Evolutionary conservation across 2,113 vertebrate species (phyloP), one percentile per base, ranked within the genome.

Genomic region (Anas platyrhynchos): DNA sequence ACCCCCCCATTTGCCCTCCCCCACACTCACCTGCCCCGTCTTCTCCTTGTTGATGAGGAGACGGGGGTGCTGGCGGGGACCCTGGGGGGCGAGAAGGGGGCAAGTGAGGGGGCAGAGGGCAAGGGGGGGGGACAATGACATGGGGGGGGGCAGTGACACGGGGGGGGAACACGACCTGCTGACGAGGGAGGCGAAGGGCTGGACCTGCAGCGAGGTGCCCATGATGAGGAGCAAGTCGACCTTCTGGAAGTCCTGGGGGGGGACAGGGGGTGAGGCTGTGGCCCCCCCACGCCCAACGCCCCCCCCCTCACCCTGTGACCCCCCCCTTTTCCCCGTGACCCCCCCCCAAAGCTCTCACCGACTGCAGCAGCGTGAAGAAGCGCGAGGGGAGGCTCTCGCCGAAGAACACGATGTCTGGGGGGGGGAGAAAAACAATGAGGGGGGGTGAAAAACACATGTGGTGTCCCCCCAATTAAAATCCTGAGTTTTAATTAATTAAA

Each of bases 31-130:
- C 98, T 99, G 97, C 54, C 99, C 98, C 0, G 98, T 97, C 96
- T 98, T 99, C 95, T 99, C 99, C 98, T 99, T 99, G 97, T 99
- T 99, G 91, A 99, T 99, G 63, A 99, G 98, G 71, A 99, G 98
- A 41, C 99, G 98, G 1, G 99, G 34, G 98, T 98, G 50, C 97
- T 98, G 50, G 98, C 98, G 7, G 99, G 98, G 20, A 99, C 99
- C 92, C 99, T 99, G 43, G 15, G 81, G 59, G 27, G 34, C 55
- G 73, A 5, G 83, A 50, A 2, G 38, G 74, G 68, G 55, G 31
- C 36, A 44, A 12, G 50, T 59, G 25, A 27, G 36, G 9, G 41
- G 8, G 32, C 11, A 4, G 58, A 11, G 8, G 12, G 56, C 22
- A 22, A 5, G 43, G 43, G 43, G 43, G 41, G 43, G 43, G 43